Evolutionary conservation across 2,113 vertebrate species (phyloP).

Genomic region (Merops nubicus): DNA sequence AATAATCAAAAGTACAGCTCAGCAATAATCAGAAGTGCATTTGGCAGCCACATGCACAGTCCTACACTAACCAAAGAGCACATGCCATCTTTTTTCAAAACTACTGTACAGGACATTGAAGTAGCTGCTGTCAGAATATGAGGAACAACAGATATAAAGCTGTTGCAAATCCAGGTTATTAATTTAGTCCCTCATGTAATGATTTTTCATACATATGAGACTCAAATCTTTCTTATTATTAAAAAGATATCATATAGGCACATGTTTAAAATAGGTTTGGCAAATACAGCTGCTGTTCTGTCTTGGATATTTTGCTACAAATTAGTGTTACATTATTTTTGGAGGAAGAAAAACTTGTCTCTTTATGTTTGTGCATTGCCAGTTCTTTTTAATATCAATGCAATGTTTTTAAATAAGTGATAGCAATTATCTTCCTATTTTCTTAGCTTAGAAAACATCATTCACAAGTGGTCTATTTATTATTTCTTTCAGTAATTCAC

Average conservation of each 20-base stretch:
- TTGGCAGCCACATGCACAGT: neutral
- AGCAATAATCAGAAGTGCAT: neutral
- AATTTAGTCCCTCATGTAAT: neutral
- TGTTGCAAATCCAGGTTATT: neutral
- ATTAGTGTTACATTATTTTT: neutral
- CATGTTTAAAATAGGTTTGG: neutral
- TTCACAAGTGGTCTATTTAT: neutral
- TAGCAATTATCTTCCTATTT: neutral
- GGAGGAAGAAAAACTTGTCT: neutral
- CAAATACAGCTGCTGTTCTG: neutral
- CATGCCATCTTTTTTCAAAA: neutral
- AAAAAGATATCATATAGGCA: neutral
- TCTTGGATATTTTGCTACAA: neutral
- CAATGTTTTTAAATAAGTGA: neutral
- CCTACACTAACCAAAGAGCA: neutral
- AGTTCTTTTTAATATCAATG: neutral
- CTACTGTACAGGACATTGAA: neutral
- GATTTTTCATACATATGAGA: neutral
- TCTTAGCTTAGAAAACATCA: neutral
- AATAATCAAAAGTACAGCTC: neutral
- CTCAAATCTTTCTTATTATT: neutral
- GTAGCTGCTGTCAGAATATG: neutral
- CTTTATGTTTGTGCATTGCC: neutral
- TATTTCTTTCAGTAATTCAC: neutral
- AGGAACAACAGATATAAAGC: neutral